Conservation (phyloP, 2,797 vertebrate genomes). For the Crax fasciolata region DNA sequence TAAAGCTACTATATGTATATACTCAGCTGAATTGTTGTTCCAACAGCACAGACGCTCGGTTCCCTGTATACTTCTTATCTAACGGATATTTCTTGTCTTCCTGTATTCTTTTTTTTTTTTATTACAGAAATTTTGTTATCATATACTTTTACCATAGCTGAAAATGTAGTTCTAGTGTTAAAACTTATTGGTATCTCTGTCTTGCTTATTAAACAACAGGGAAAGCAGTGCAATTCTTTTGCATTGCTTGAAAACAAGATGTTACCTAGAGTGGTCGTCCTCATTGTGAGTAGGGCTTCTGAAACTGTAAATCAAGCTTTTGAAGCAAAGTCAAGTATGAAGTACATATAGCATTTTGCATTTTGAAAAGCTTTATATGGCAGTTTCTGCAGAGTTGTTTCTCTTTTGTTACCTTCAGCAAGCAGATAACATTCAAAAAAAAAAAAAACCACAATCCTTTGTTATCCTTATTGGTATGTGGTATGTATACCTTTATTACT, state of each 20-base stretch:
- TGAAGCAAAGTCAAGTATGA: background rate
- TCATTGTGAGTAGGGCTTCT: background rate
- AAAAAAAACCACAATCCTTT: background rate
- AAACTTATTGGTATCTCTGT: background rate
- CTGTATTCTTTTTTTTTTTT: background rate
- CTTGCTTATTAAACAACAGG: background rate
- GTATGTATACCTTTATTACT: background rate
- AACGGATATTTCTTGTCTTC: background rate
- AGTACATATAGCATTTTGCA: background rate
- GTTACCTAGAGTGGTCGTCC: background rate
- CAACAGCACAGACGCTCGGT: background rate
- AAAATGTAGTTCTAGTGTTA: background rate
- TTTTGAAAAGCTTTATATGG: background rate
- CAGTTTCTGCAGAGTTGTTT: background rate
- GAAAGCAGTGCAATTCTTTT: background rate
- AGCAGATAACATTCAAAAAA: background rate
- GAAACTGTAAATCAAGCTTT: background rate
- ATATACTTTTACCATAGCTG: accelerated
- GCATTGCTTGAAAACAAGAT: background rate
- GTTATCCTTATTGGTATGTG: background rate
- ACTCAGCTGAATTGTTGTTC: background rate
- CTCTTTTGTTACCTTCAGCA: conserved; percentile 20
- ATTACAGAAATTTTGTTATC: background rate
- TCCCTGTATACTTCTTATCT: background rate
- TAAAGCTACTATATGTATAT: background rate